Evolutionary conservation across 2,797 vertebrate species (phyloP), one percentile per base, ranked within the genome.

Genomic region (Scyliorhinus canicula): DNA sequence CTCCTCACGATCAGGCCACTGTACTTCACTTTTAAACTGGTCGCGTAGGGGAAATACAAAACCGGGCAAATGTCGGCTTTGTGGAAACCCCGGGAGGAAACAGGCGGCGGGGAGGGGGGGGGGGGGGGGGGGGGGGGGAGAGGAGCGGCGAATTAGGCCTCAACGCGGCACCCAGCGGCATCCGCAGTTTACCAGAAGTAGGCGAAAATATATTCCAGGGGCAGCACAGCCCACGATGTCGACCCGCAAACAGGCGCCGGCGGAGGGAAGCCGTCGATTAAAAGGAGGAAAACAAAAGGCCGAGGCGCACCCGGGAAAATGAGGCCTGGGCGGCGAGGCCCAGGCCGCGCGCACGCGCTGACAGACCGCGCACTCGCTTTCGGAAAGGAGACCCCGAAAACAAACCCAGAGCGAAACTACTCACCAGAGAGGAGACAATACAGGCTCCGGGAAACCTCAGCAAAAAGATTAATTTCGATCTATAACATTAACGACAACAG

Each of bases 281-380:
- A 60, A n/a, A 57, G 1, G 0, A 57, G 65, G 65, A 35, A 69
- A 71, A 28, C 50, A 69, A 71, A 71, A 94, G 67, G 69, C 31
- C 65, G 28, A 77, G 11, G 35, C 3, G 12, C 28, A 4, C 9
- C 40, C 44, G 28, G 28, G n/a, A 93, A 65, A 65, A 47, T 35
- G 44, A 74, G 67, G 93, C 93, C 93, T 94, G 52, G 16, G 26
- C 88, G 7, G 57, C 88, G 24, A 21, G 57, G 60, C 85, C 52
- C 55, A 40, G 67, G 31, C 67, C 47, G 67, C 93, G 93, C 93
- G 93, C 93, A 93, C 93, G 63, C 65, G 28, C 67, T 19, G 69
- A 52, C 28, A 19, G 11, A 3, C 88, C 35, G 60, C 88, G 21
- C 40, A 40, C 31, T 88, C 57, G 60, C 24, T 65, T 91, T 40